Evolutionary conservation across 2,113 vertebrate species (phyloP), one percentile per base, ranked within the genome.

Genomic region (Paralichthys olivaceus): DNA sequence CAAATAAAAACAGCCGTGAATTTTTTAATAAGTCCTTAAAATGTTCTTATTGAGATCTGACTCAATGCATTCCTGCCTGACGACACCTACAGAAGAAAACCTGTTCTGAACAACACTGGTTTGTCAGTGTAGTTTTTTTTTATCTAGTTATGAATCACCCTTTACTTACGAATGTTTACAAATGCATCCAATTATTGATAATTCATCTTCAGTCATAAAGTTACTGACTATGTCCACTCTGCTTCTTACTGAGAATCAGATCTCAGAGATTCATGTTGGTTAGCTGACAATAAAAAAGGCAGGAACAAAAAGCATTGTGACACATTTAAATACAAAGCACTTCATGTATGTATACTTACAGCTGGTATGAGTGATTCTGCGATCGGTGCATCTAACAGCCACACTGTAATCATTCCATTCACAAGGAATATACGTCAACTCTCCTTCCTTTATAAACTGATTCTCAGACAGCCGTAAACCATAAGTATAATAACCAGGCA

Each of bases 341-440:
- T 28, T 7, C n/a, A 25, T 1, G 2, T 15, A 62, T 11, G 26
- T 26, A 49, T 69, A 80, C 78, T 80, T 65, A 80, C 78, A 80
- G 0, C 0, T 0, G 2, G 23, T n/a, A 15, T 0, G 0, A n/a
- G 0, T 0, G 2, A 63, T 0, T 28, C 0, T 0, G 58, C 19
- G 0, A 17, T 65, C 26, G 9, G 0, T n/a, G 53, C 78, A 80
- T 0, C 0, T 0, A 58, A 54, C 22, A 47, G 1, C 22, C 23
- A 47, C 0, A 1, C 0, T 2, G 1, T 0, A 1, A 51, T 0
- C 0, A 0, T 0, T 0, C 34, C 13, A 22, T 1, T 0, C 1
- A 63, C 77, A 80, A 0, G 0, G 2, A 17, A 69, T 0, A 2
- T 1, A 0, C n/a, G 9, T 54, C 0, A 0, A 0, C 17, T 55